phyloP scores from a whole-genome alignment of 1,140 invertebrate species.

The Pinna nobilis region DNA sequence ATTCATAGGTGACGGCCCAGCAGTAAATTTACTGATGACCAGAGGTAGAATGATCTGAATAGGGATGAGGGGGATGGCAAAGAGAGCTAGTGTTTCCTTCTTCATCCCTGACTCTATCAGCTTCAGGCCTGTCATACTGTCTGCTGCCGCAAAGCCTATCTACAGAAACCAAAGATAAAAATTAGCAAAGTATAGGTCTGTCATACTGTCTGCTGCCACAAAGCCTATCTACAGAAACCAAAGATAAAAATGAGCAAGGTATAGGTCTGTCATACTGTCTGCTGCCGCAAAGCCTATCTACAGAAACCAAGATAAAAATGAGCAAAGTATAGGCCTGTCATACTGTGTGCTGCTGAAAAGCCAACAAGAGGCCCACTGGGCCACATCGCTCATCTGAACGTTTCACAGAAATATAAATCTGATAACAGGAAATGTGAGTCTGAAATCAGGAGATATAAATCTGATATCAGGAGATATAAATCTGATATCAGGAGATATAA shows the following conservation, averaged over 20 bases:
- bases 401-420: background rate
- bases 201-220: constrained; percentile 95
- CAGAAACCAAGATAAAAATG: constrained; percentile 57
- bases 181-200: no score
- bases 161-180: constrained; percentile 74
- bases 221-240: constrained; percentile 88
- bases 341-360: constrained; percentile 96
- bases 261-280: constrained; percentile 95
- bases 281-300: constrained; percentile 97
- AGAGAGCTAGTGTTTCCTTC: constrained; percentile 93
- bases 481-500: no score
- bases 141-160: constrained; percentile 97
- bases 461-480: no score
- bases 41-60: constrained; percentile 96
- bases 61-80: constrained; percentile 92
- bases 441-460: no score
- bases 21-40: constrained; percentile 90
- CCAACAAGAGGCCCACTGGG: no score
- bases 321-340: constrained; percentile 95
- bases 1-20: constrained; percentile 90
- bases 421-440: background rate
- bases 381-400: no score
- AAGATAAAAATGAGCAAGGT: no score
- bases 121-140: constrained; percentile 95
- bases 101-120: constrained; percentile 96